These are phyloP conservation scores for Esperia sulphurella DNA, from an alignment of 2,888 invertebrate genomes.

Conservation along the genomic window DNA sequence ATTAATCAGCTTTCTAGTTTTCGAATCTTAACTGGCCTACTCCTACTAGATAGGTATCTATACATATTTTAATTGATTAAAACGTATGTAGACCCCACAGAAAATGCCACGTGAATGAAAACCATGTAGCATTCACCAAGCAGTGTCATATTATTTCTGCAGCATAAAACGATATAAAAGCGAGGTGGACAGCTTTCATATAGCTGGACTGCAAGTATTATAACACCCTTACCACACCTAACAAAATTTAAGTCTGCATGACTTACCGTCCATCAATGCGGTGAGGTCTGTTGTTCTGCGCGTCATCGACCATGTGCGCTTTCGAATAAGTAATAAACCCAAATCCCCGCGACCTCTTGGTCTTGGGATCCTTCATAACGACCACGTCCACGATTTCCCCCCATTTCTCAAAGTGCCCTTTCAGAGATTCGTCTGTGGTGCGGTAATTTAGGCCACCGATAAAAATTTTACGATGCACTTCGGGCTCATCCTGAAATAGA, in stretches of 20 bases:
- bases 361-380: constrained; percentile 97
- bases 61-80: too few relatives aligned
- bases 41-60: too few relatives aligned
- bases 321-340: constrained; percentile 98
- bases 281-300: constrained; percentile 94
- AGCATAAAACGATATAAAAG: constrained; percentile 70
- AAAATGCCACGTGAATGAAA: constrained; percentile 63
- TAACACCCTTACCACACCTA: neutral
- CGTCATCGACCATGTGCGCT: constrained; percentile 97
- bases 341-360: constrained; percentile 97
- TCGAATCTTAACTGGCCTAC: too few relatives aligned
- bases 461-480: constrained; percentile 94
- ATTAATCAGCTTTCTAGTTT: too few relatives aligned
- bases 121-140: constrained; percentile 68
- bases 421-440: constrained; percentile 95
- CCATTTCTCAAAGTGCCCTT: constrained; percentile 98
- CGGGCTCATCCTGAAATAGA: constrained; percentile 83
- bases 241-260: neutral
- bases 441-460: constrained; percentile 97
- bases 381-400: constrained; percentile 98
- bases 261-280: constrained; percentile 91
- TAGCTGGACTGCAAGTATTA: constrained; percentile 63
- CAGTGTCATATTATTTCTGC: constrained; percentile 55
- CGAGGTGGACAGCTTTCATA: constrained; percentile 44
- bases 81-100: constrained; percentile 58